Evolutionary conservation across 2,888 invertebrate species (phyloP), one percentile per base, ranked within the genome.

Genomic region (Podotricha telesiphe): DNA sequence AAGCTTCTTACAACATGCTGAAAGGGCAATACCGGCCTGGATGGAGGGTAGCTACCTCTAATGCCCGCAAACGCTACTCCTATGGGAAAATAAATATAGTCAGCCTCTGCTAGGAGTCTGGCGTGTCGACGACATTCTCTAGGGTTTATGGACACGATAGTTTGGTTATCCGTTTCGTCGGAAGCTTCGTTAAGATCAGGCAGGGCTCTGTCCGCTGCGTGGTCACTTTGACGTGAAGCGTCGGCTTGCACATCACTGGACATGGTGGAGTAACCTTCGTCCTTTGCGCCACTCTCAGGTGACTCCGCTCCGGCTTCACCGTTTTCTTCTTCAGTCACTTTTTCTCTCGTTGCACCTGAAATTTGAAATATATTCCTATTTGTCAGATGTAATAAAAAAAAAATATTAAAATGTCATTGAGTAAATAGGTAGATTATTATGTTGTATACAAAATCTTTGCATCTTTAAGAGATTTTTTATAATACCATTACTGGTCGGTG

Each of bases 181-280:
- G 95, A 95, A 11, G 95, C 96, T 80, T 96, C 96, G 82, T 96
- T 96, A 42, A 96, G 93, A 80, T 96, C 96, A 73, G 96, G 96
- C 10, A 96, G 84, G 10, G 94, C 95, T 69, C 95, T 84, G 73
- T 94, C 91, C 0, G 88, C 89, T 0, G 91, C 92, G 73, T 94
- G 90, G 78, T 94, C 94, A 70, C 94, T 94, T 55, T 94, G 94
- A 22, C 93, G 79, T 0, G 94, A 94, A 1, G 95, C 95, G 78
- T 96, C 96, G 0, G 95, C 95, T 84, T 96, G 96, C 0, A 96
- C 96, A 82, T 96, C 96, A 73, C 96, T 96, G 13, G 96, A 96
- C 96, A 96, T 96, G 5, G 96, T 96, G 70, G 96, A 96, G 86
- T 96, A 96, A 19, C 96, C 96, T 83, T 96, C 96, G 89, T 96